A percentile compares a stretch with the other conserved stretches of the same genome.
Conservation (phyloP, 2,113 vertebrate species). For the Xenopus laevis region DNA sequence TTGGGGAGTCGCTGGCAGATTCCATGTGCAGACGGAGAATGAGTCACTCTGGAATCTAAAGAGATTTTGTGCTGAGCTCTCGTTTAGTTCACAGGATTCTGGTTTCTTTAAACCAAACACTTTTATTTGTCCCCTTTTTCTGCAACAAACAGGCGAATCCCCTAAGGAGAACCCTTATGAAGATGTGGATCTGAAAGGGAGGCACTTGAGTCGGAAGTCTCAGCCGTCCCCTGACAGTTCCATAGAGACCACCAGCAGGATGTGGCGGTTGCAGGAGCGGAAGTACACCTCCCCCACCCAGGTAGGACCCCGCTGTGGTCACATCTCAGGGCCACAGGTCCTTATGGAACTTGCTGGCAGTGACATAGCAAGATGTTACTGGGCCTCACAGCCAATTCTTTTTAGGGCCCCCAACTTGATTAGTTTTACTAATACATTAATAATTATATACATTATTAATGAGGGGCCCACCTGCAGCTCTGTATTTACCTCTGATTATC, state of each 20-base stretch:
- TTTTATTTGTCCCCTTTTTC: slow-evolving; percentile 53
- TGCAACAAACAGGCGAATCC: slow-evolving; percentile 70
- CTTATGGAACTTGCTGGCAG: no score
- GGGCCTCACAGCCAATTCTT: no score
- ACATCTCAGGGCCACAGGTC: no score
- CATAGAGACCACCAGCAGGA: slow-evolving; percentile 77
- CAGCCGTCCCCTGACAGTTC: slow-evolving; percentile 77
- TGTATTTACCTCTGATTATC: no score
- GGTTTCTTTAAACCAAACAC: slow-evolving; percentile 54
- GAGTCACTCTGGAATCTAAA: slow-evolving; percentile 70
- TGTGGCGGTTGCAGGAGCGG: slow-evolving; percentile 83
- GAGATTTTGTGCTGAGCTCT: slow-evolving; percentile 60
- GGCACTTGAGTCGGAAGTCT: slow-evolving; percentile 76
- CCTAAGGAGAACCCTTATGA: slow-evolving; percentile 97
- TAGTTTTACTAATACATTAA: no score
- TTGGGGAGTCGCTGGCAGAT: slow-evolving; percentile 57
- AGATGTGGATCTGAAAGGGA: slow-evolving; percentile 92
- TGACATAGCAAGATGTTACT: no score
- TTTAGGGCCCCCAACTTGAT: no score
- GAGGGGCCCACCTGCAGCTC: no score
- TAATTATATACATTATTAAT: no score
- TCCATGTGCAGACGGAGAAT: slow-evolving; percentile 66
- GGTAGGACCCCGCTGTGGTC: slow-evolving; percentile 62
- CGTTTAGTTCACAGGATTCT: slow-evolving; percentile 63
- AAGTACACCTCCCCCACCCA: slow-evolving; percentile 82